Percentiles rank a stretch among this genome's conserved stretches.
Evolutionary conservation across 2,797 vertebrate genomes (phyloP).

Genomic region (Alca torda): DNA sequence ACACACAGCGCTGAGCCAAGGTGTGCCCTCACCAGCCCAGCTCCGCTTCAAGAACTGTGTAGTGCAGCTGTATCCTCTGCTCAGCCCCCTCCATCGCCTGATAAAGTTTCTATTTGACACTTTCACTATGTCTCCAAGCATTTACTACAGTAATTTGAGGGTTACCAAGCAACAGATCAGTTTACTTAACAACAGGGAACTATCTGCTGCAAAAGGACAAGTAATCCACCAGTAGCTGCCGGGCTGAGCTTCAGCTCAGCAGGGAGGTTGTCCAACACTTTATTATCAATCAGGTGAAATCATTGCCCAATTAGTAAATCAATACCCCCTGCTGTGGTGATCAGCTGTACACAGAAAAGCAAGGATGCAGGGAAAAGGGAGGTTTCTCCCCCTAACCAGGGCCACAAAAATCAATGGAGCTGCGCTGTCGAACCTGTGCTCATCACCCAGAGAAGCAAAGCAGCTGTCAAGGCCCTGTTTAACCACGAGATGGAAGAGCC

Average conservation of each 20-base stretch:
- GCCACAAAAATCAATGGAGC: conserved; percentile 45
- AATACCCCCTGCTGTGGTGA: background rate
- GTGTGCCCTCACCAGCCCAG: background rate
- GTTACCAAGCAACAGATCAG: conserved; percentile 73
- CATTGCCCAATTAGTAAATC: conserved; percentile 59
- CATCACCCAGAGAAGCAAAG: background rate
- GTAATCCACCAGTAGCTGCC: conserved; percentile 9
- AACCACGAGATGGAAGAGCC: background rate
- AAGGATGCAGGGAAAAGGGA: background rate
- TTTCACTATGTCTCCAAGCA: background rate
- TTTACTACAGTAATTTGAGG: conserved; percentile 12
- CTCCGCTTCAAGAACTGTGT: background rate
- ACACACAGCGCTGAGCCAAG: background rate
- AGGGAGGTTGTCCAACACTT: conserved; percentile 58
- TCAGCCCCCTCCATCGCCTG: background rate
- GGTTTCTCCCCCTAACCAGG: background rate
- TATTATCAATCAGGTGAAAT: conserved; percentile 57
- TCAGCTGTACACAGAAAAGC: background rate
- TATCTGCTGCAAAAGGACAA: conserved; percentile 51
- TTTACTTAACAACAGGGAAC: conserved; percentile 61
- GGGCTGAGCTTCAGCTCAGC: conserved; percentile 57
- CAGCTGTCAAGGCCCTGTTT: background rate
- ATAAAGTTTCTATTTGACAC: background rate
- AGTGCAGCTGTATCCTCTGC: background rate
- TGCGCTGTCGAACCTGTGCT: conserved; percentile 29